A percentile compares a stretch with the other conserved stretches of the same genome.
These are phyloP conservation scores for Cyphomyrus discorhynchus DNA, from an alignment of 2,113 vertebrate genomes.

Conservation along the genomic window DNA sequence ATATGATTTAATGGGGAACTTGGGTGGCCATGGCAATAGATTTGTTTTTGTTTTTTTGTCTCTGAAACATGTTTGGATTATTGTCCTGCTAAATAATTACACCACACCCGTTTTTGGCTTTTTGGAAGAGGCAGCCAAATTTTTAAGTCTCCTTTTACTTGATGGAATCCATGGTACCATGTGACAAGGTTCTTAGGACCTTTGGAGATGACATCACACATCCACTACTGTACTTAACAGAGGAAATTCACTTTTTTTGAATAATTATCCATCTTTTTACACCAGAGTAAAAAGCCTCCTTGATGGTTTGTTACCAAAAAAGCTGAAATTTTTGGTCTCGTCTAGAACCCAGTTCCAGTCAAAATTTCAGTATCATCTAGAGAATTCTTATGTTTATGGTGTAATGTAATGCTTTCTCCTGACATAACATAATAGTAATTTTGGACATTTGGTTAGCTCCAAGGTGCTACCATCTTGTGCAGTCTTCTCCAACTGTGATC, in stretches of 20 bases:
- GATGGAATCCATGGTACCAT: background rate
- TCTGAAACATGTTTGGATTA: background rate
- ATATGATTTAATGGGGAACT: no score
- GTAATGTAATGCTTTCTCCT: background rate
- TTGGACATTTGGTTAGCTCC: no score
- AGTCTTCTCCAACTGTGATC: no score
- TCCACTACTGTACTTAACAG: background rate
- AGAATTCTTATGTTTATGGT: background rate
- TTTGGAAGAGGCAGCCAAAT: background rate
- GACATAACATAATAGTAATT: no score
- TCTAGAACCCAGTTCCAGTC: background rate
- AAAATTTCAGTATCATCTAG: background rate
- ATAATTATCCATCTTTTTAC: background rate
- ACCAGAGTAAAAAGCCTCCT: background rate
- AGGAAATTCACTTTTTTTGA: background rate
- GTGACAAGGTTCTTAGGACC: background rate
- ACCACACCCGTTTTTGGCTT: background rate
- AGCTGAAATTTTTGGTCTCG: background rate
- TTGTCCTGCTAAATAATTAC: background rate
- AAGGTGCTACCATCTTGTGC: no score
- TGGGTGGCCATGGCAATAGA: no score
- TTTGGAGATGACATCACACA: background rate
- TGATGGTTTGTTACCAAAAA: background rate
- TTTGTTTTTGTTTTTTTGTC: background rate
- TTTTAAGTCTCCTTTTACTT: background rate